Evolutionary conservation across 2,113 vertebrate genomes (phyloP).

Genomic region (Carassius carassius): DNA sequence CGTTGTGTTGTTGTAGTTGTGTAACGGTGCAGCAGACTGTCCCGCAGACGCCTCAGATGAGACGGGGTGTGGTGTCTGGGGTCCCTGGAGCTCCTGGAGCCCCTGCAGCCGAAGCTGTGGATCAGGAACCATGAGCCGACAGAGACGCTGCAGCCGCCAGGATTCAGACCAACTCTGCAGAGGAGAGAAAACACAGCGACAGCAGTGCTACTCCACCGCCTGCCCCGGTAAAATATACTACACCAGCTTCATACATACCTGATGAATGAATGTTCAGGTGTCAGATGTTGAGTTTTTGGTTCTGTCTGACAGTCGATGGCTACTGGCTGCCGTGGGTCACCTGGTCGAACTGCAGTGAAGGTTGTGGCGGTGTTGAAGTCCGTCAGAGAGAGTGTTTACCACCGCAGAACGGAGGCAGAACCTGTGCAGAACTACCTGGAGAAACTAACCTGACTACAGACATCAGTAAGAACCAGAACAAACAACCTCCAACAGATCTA

Average conservation of each 20-base stretch:
- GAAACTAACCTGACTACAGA: slow-evolving; percentile 62
- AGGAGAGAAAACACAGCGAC: slow-evolving; percentile 72
- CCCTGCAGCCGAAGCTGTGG: slow-evolving; percentile 81
- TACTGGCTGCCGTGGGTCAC: slow-evolving; percentile 80
- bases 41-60: slow-evolving; percentile 70
- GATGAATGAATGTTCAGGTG: background rate
- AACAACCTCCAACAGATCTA: background rate
- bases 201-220: slow-evolving; percentile 80
- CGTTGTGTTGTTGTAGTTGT: slow-evolving; percentile 71
- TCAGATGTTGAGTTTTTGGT: background rate
- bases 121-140: slow-evolving; percentile 70
- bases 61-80: slow-evolving; percentile 78
- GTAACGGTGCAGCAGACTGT: slow-evolving; percentile 81
- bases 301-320: slow-evolving; percentile 76
- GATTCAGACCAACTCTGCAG: slow-evolving; percentile 71
- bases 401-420: slow-evolving; percentile 78
- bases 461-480: slow-evolving; percentile 73
- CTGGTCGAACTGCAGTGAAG: slow-evolving; percentile 82
- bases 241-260: background rate
- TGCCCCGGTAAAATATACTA: slow-evolving; percentile 74
- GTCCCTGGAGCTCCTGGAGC: slow-evolving; percentile 81
- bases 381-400: slow-evolving; percentile 76
- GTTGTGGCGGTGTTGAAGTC: slow-evolving; percentile 77
- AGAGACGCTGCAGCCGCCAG: slow-evolving; percentile 69
- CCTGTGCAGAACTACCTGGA: slow-evolving; percentile 73